Evolutionary conservation across 2,888 invertebrate species (phyloP).

Genomic region (Anodontia alba): DNA sequence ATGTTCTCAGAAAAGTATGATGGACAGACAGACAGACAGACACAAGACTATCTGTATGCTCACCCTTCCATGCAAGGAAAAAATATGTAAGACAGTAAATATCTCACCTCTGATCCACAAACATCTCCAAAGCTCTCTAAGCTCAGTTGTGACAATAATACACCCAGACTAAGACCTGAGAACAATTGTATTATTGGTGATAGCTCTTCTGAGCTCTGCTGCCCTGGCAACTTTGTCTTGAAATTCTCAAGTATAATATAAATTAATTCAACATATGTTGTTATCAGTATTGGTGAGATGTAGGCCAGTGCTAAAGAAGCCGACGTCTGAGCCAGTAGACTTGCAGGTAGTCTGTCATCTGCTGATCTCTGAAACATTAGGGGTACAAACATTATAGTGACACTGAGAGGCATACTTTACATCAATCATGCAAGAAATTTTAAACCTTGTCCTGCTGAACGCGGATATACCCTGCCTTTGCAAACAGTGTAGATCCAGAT

Average conservation of each 20-base stretch:
- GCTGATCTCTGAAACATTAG: constrained; percentile 65
- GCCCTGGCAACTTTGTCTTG: constrained; percentile 67
- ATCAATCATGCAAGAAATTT: too few relatives aligned
- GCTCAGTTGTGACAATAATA: constrained; percentile 71
- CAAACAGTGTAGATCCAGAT: too few relatives aligned
- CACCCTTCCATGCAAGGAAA: too few relatives aligned
- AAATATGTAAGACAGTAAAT: too few relatives aligned
- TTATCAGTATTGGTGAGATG: constrained; percentile 72
- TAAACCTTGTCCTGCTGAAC: too few relatives aligned
- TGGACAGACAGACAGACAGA: too few relatives aligned
- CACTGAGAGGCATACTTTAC: too few relatives aligned
- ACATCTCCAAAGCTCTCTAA: constrained; percentile 78
- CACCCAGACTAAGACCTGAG: constrained; percentile 76
- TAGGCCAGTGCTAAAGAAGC: constrained; percentile 73
- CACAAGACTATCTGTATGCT: too few relatives aligned
- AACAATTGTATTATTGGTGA: constrained; percentile 71
- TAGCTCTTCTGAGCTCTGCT: constrained; percentile 60
- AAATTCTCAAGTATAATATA: constrained; percentile 66
- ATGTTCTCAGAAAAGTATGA: too few relatives aligned
- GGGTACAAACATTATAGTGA: too few relatives aligned
- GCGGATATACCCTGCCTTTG: too few relatives aligned
- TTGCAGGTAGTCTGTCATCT: constrained; percentile 72
- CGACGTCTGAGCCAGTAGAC: constrained; percentile 73
- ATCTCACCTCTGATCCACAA: constrained; percentile 67
- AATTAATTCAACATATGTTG: constrained; percentile 66